These are phyloP conservation scores for Suillia variegata DNA, from an alignment of 2,888 invertebrate species.

Conservation along the genomic window DNA sequence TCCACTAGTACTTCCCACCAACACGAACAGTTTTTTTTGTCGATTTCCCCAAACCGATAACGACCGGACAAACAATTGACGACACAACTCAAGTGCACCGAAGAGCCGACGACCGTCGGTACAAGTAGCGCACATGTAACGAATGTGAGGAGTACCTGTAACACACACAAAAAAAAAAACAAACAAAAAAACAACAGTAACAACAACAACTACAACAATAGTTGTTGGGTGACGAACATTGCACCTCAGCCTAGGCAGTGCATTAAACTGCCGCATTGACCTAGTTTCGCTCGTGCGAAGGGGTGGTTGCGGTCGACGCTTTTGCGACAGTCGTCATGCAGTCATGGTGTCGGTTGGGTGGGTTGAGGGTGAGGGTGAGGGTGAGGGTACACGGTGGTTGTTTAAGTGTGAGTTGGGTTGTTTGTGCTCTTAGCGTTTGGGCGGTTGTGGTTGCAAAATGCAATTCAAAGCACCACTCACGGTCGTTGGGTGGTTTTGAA, in stretches of 20 bases:
- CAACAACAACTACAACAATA: no score
- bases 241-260: slow-evolving; percentile 29
- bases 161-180: no score
- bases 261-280: slow-evolving; percentile 55
- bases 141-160: background rate
- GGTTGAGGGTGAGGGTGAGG: background rate
- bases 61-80: no score
- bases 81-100: background rate
- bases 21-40: no score
- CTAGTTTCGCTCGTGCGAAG: no score
- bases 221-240: slow-evolving; percentile 21
- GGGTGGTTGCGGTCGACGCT: slow-evolving; percentile 42
- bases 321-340: background rate
- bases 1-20: no score
- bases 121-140: no score
- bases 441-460: background rate
- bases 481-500: background rate
- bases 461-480: background rate
- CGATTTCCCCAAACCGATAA: no score
- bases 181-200: no score
- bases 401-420: slow-evolving; percentile 6
- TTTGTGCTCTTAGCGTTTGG: background rate
- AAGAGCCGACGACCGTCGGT: background rate
- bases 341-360: background rate
- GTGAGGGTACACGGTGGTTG: background rate